phyloP scores from a whole-genome alignment of 2,113 vertebrate genomes.

The Hippocampus mohnikei region DNA sequence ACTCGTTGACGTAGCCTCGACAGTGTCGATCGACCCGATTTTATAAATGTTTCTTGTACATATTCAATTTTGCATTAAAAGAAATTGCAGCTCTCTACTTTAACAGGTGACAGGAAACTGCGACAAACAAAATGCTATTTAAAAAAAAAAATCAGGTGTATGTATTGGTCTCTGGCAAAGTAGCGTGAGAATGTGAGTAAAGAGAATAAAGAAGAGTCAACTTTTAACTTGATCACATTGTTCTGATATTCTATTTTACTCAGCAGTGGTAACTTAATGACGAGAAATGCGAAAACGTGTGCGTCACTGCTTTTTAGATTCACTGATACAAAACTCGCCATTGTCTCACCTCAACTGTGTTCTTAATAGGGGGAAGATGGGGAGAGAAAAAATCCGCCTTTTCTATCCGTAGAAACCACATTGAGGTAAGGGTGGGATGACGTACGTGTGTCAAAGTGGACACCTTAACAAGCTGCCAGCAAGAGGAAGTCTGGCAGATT shows the following conservation, averaged over 20 bases:
- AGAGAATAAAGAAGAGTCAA: too few relatives aligned
- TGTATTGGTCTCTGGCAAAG: not conserved
- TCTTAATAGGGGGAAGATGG: conserved; percentile 1
- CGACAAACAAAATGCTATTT: too few relatives aligned
- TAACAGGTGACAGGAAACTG: too few relatives aligned
- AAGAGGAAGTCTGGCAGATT: not conserved
- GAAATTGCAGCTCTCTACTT: too few relatives aligned
- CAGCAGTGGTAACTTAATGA: not conserved
- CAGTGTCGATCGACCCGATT: too few relatives aligned
- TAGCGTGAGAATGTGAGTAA: too few relatives aligned
- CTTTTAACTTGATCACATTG: too few relatives aligned
- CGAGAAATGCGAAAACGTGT: too few relatives aligned
- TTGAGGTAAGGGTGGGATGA: conserved; percentile 7
- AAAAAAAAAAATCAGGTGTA: too few relatives aligned
- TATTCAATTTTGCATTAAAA: too few relatives aligned
- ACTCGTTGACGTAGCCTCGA: too few relatives aligned
- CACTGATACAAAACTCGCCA: conserved; percentile 27
- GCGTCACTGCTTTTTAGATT: conserved; percentile 11
- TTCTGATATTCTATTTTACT: not conserved
- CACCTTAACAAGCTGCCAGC: not conserved
- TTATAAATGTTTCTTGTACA: too few relatives aligned
- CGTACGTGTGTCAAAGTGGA: not conserved
- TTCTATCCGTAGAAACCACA: conserved; percentile 4
- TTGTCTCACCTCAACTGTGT: conserved; percentile 26
- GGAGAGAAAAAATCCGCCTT: not conserved